Base-by-base conservation (phyloP, 2,888 invertebrate species). In the Helleia helle region DNA sequence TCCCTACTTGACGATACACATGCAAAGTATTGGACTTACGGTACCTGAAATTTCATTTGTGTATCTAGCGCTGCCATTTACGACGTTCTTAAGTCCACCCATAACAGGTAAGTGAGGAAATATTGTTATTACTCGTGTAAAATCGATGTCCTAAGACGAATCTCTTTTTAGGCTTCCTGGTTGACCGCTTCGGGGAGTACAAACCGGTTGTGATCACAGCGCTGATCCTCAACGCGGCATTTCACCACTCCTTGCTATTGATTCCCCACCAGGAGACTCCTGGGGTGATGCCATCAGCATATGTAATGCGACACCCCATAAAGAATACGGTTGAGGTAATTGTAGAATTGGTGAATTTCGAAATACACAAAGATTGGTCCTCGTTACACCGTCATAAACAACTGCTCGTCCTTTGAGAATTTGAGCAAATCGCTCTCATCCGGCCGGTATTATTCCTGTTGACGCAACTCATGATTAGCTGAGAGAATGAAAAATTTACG, bases 1-100 rank as follows among this genome's bases (percentile, higher is more conserved):
- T 43, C 95, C 96, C 0, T 96, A 94, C 70, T 77, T 96, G 59
- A 93, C 95, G 1, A 91, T 96, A 52, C 95, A 95, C 79, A 95
- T 96, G 95, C 93, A 93, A 74, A 91, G 93, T 61, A 91, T 95
- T 65, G 95, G 95, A 45, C 85, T 96, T 43, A 92, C 93, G 34
- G 91, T 95, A 51, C 91, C 93, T 57, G 94, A 96, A 83, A 93
- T 94, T 47, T 93, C 94, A 40, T 90, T 94, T 60, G 93, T 95
- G 55, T 95, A 95, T 76, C 87, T 95, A 57, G 91, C 94, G 1
- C 86, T 95, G 61, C 95, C 95, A 5, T 91, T 95, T 57, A 92
- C 94, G 4, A 93, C 95, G 4, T 94, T 95, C 65, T 77, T 95
- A 51, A 92, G 94, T 55, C 93, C 95, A 18, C 94, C 94, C 11